Evolutionary conservation across 2,888 invertebrate species (phyloP).

Genomic region (Aspidiotus rigidus): DNA sequence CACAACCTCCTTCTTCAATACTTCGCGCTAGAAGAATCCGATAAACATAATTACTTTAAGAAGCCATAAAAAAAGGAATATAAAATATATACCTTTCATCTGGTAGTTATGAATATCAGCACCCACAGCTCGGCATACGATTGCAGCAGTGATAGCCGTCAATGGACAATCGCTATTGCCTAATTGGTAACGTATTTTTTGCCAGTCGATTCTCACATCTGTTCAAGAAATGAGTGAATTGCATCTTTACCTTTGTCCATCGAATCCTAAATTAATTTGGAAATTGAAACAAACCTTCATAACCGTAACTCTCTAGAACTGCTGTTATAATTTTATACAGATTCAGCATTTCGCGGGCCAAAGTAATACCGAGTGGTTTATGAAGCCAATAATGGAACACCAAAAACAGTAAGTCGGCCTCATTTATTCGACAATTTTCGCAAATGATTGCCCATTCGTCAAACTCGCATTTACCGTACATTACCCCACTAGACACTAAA

Average conservation of each 20-base stretch:
- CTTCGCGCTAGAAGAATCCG: slow-evolving; percentile 11
- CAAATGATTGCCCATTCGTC: slow-evolving; percentile 43
- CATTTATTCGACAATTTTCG: slow-evolving; percentile 47
- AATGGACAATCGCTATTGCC: slow-evolving; percentile 51
- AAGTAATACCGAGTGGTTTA: slow-evolving; percentile 44
- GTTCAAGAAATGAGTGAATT: slow-evolving; percentile 13
- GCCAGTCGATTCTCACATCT: slow-evolving; percentile 35
- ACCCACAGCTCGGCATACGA: slow-evolving; percentile 70
- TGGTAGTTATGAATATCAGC: slow-evolving; percentile 27
- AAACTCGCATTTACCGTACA: slow-evolving; percentile 43
- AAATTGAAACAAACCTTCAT: slow-evolving; percentile 6
- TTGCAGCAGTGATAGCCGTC: slow-evolving; percentile 69
- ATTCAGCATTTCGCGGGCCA: slow-evolving; percentile 55
- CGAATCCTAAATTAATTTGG: not conserved
- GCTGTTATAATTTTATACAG: slow-evolving; percentile 56
- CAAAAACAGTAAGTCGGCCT: slow-evolving; percentile 60
- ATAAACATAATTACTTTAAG: slow-evolving; percentile 5
- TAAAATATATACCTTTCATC: slow-evolving; percentile 11
- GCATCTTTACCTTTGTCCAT: not conserved
- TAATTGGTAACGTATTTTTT: slow-evolving; percentile 34
- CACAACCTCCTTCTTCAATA: slow-evolving; percentile 17
- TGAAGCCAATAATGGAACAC: slow-evolving; percentile 64
- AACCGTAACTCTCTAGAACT: slow-evolving; percentile 41
- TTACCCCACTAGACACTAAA: slow-evolving; percentile 44
- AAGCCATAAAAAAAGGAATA: not conserved